phyloP scores from a whole-genome alignment of 2,888 invertebrate genomes.

The Lithodes maja region DNA sequence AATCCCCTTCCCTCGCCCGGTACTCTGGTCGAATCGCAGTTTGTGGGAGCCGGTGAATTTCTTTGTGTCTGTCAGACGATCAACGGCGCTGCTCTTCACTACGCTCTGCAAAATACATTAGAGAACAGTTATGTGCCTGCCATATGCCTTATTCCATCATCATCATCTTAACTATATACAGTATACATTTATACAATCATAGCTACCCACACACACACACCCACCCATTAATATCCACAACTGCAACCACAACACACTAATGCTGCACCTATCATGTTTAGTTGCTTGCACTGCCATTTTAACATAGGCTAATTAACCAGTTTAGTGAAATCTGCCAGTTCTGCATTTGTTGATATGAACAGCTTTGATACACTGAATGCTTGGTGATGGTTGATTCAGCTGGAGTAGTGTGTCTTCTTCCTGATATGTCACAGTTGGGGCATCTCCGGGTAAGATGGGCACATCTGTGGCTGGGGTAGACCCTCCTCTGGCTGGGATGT shows the following conservation, averaged over 20 bases:
- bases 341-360: not conserved
- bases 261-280: not conserved
- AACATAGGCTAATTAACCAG: too few relatives aligned
- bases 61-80: slow-evolving; percentile 75
- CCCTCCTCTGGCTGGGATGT: too few relatives aligned
- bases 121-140: not conserved
- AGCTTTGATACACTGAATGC: too few relatives aligned
- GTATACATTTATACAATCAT: not conserved
- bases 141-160: too few relatives aligned
- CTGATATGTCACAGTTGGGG: too few relatives aligned
- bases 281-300: not conserved
- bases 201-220: too few relatives aligned
- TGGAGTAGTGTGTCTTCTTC: too few relatives aligned
- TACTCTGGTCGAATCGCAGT: slow-evolving; percentile 74
- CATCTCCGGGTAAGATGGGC: too few relatives aligned
- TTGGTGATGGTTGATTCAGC: too few relatives aligned
- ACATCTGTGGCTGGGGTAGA: too few relatives aligned
- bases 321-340: not conserved
- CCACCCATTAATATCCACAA: too few relatives aligned
- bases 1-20: slow-evolving; percentile 75
- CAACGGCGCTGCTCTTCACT: slow-evolving; percentile 73
- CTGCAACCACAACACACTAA: too few relatives aligned
- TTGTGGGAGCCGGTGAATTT: slow-evolving; percentile 72
- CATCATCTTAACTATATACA: not conserved
- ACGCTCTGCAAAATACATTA: slow-evolving; percentile 55